Conservation (phyloP, 2,113 vertebrate species). For the Petrocephalus microphthalmus region DNA sequence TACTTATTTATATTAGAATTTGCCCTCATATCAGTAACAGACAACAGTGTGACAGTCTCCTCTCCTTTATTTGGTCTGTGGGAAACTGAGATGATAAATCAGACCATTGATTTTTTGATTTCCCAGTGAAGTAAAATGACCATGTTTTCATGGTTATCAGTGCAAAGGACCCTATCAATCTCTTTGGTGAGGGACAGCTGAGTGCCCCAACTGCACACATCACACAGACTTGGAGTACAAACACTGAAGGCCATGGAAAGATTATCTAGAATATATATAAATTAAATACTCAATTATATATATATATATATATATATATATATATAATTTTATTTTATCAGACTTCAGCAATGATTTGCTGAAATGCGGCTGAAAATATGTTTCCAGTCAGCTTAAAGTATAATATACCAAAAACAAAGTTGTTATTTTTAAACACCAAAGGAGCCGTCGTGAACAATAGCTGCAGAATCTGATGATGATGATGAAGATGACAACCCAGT, state of each 20-base stretch:
- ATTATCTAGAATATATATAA: not conserved
- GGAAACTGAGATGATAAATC: conserved; percentile 16
- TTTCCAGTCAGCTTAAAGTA: not conserved
- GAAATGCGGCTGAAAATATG: not conserved
- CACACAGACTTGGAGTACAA: not conserved
- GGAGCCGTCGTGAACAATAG: conserved; percentile 16
- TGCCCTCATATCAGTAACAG: not conserved
- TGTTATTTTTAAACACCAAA: conserved; percentile 2
- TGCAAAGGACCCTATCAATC: conserved; percentile 17
- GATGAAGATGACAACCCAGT: conserved; percentile 29
- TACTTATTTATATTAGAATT: not conserved
- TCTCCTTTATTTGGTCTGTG: conserved; percentile 3
- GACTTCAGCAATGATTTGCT: not conserved
- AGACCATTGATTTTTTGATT: conserved; percentile 22
- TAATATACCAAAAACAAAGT: not conserved
- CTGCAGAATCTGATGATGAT: conserved; percentile 18
- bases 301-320: not conserved
- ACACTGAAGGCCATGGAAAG: not conserved
- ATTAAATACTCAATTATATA: not conserved
- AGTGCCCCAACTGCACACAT: not conserved
- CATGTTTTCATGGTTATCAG: conserved; percentile 22
- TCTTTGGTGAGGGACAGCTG: not conserved
- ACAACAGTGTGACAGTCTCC: not conserved
- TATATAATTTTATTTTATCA: not conserved
- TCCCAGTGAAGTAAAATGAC: conserved; percentile 15